Conservation (phyloP, 2,797 vertebrate species). For the Chromobotia macracanthus region DNA sequence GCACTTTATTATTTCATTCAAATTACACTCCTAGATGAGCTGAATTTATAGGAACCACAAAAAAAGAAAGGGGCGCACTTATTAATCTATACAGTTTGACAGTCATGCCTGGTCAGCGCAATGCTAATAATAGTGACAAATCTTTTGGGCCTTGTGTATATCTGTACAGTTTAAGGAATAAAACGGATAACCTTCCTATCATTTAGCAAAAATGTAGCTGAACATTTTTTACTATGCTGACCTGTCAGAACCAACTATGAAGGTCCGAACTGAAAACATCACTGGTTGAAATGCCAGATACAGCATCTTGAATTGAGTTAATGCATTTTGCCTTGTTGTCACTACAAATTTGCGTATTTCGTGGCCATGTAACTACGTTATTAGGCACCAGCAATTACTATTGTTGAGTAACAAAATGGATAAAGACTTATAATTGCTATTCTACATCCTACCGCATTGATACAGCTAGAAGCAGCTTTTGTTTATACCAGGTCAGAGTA, state of each 20-base stretch:
- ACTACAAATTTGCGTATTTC: not conserved
- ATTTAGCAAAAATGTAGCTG: constrained; percentile 51
- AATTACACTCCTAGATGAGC: constrained; percentile 1
- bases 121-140: not conserved
- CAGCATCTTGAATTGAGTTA: constrained; percentile 47
- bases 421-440: not conserved
- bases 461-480: too few relatives aligned
- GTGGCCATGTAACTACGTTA: constrained; percentile 6
- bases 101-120: not conserved
- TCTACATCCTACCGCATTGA: not conserved
- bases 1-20: constrained; percentile 41
- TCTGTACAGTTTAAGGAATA: constrained; percentile 18
- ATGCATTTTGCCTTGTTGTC: constrained; percentile 18
- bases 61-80: not conserved
- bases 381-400: constrained; percentile 36
- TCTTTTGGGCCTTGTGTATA: constrained; percentile 24
- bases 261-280: not conserved
- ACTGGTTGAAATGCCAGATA: constrained; percentile 59
- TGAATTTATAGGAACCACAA: not conserved
- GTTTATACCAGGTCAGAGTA: not conserved
- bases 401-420: not conserved
- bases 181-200: too few relatives aligned
- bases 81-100: not conserved
- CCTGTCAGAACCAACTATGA: constrained; percentile 5
- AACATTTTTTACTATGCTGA: constrained; percentile 29